A percentile compares a stretch with the other conserved stretches of the same genome.
phyloP scores from a whole-genome alignment of 2,888 invertebrate genomes.

The Cordilura impudica region DNA sequence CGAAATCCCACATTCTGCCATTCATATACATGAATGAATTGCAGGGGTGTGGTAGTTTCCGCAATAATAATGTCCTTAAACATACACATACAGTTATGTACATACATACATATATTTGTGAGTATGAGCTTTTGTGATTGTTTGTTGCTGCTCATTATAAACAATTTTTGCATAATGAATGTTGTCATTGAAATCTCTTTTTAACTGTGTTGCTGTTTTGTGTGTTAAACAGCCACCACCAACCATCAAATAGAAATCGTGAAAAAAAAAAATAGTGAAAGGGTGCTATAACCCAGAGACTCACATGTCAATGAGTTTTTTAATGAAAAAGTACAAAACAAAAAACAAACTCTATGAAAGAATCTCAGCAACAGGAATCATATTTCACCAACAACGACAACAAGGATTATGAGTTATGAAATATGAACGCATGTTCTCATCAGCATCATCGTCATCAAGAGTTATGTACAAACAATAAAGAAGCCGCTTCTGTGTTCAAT shows the following conservation, averaged over 20 bases:
- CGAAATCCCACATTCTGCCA: conserved; percentile 13
- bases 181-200: conserved; percentile 63
- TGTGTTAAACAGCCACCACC: conserved; percentile 56
- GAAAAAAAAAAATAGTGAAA: conserved; percentile 38
- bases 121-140: conserved; percentile 46
- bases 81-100: conserved; percentile 26
- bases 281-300: conserved; percentile 55
- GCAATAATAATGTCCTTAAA: conserved; percentile 57
- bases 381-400: conserved; percentile 49
- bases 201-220: conserved; percentile 7
- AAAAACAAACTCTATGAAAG: conserved; percentile 5
- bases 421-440: conserved; percentile 52
- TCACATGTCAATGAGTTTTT: conserved; percentile 58
- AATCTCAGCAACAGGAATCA: conserved; percentile 56
- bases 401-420: conserved; percentile 58
- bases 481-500: conserved; percentile 46
- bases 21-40: conserved; percentile 39
- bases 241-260: conserved; percentile 30
- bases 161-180: conserved; percentile 65
- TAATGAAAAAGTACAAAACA: conserved; percentile 38
- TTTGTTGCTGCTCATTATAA: conserved; percentile 62
- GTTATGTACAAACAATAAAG: conserved; percentile 31
- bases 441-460: conserved; percentile 23
- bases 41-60: conserved; percentile 51
- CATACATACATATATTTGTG: conserved; percentile 16